Percentiles rank a stretch among this genome's conserved stretches.
Evolutionary conservation across 1,140 invertebrate genomes (phyloP).

Genomic region (Meloidogyne hapla): DNA sequence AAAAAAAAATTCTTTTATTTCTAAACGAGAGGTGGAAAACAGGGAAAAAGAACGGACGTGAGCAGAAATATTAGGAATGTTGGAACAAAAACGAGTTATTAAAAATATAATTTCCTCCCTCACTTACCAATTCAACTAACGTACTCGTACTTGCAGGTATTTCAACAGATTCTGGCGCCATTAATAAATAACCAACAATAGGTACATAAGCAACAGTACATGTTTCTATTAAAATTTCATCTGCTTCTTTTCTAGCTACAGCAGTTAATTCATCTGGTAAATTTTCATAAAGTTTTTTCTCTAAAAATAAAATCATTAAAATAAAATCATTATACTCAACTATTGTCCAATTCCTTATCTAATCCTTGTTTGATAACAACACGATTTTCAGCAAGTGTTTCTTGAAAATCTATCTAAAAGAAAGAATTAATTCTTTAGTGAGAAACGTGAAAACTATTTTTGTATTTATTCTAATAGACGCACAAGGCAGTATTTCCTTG

Average conservation of each 20-base stretch:
- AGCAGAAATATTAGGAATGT: too few species aligned
- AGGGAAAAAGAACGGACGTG: too few species aligned
- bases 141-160: conserved; percentile 17
- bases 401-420: conserved; percentile 56
- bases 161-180: conserved; percentile 41
- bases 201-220: conserved; percentile 59
- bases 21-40: too few species aligned
- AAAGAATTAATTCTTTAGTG: background rate
- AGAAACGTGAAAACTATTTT: too few species aligned
- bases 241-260: conserved; percentile 52
- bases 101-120: conserved; percentile 13
- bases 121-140: conserved; percentile 31
- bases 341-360: conserved; percentile 52
- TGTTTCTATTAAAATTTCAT: conserved; percentile 34
- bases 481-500: too few species aligned
- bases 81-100: too few species aligned
- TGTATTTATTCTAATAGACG: too few species aligned
- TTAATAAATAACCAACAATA: conserved; percentile 58
- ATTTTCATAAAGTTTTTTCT: conserved; percentile 45
- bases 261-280: conserved; percentile 51
- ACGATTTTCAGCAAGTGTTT: conserved; percentile 52
- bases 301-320: conserved; percentile 37
- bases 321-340: conserved; percentile 30
- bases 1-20: too few species aligned
- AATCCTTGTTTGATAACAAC: conserved; percentile 57